These are phyloP conservation scores for Xanthorhoe spadicearia DNA, from an alignment of 2,888 invertebrate genomes.

Conservation along the genomic window DNA sequence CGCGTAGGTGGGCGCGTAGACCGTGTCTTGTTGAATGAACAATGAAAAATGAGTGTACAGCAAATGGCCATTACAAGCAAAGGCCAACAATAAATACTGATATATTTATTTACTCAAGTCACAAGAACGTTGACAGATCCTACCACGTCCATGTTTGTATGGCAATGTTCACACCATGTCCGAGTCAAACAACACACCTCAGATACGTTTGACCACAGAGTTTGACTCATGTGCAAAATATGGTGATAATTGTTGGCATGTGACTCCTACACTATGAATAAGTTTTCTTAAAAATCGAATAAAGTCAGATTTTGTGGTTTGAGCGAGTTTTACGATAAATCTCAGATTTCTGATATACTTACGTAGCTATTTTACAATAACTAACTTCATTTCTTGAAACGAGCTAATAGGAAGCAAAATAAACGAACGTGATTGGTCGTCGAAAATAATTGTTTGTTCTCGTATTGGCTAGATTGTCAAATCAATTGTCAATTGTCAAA, in stretches of 20 bases:
- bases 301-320: constrained; percentile 10
- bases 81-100: too few species aligned
- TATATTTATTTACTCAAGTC: background rate
- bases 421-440: too few species aligned
- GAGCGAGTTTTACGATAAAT: background rate
- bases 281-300: constrained; percentile 3
- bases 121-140: background rate
- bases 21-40: too few species aligned
- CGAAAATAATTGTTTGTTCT: too few species aligned
- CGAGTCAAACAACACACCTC: background rate
- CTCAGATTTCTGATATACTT: background rate
- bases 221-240: background rate
- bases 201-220: background rate
- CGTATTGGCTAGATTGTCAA: too few species aligned
- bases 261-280: constrained; percentile 5
- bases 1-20: too few species aligned
- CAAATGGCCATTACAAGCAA: too few species aligned
- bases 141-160: background rate
- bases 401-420: too few species aligned
- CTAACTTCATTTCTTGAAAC: too few species aligned
- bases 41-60: too few species aligned
- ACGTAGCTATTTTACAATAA: too few species aligned
- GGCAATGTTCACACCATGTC: background rate
- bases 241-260: background rate
- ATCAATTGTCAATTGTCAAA: too few species aligned